Evolutionary conservation across 64 coral and sea anemone genomes (phyloP), one percentile per base, ranked within the genome.

Genomic region (Montipora efflorescens): DNA sequence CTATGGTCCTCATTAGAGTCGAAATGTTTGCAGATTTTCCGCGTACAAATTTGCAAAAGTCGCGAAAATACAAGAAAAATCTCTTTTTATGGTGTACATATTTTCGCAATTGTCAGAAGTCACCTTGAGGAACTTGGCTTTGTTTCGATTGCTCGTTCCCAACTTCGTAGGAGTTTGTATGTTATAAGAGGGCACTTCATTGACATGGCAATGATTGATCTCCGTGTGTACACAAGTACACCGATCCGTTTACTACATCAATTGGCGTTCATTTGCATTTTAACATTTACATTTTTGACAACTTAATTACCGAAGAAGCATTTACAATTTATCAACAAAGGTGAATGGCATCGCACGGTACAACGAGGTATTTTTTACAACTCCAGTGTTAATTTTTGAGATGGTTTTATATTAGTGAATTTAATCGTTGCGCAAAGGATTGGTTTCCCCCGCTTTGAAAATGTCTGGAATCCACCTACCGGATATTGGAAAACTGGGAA

Each of bases 391-490:
- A 11, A 13, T 76, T 48, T 4, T 15, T 11, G 5, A 7, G 8
- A 44, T 57, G 53, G 53, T 57, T 8, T 57, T 11, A 11, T 3
- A 57, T 3, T 57, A 57, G 53, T 57, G 53, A 57, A 57, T 8
- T 36, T 57, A 57, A 8, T 57, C 11, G 53, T 11, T 57, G 7
- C 11, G 53, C 11, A 11, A 57, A 57, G 53, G 11, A 11, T 57
- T 57, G 7, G 11, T 16, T 8, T 20, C 4, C 25, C 36, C 52
- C 25, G 20, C 14, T 47, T 67, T 48, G 2, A 7, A 71, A 45
- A 97, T 97, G 95, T 93, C 92, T 2, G 95, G 95, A 22, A 94
- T 97, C 44, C 92, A 88, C 68, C 79, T 97, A 1, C 95, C 95
- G 10, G 95, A 97, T 50, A 97, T 97, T 67, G 95, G 95, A 7